These are phyloP conservation scores for fruit fly (Drosophila melanogaster) DNA, from an alignment of 1,140 invertebrate species.

Conservation along the genomic window Release_6_plus_ISO1_MT NT_033777.3:5934001-5934500, in stretches of 20 bases:
- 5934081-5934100: slow-evolving; percentile 73
- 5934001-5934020: neutral
- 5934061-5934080: slow-evolving; percentile 68
- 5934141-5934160: slow-evolving; percentile 46
- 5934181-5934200: slow-evolving; percentile 38
- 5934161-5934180: slow-evolving; percentile 24
- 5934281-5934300: slow-evolving; percentile 1
- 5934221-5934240: slow-evolving; percentile 33
- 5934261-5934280: slow-evolving; percentile 12
- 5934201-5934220: slow-evolving; percentile 41
- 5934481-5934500: slow-evolving; percentile 34
- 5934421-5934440: slow-evolving; percentile 82
- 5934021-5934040: neutral
- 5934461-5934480: slow-evolving; percentile 24
- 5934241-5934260: slow-evolving; percentile 62
- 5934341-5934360: slow-evolving; percentile 82
- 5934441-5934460: slow-evolving; percentile 62
- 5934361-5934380: slow-evolving; percentile 71
- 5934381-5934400: slow-evolving; percentile 73
- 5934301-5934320: slow-evolving; percentile 45
- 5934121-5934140: slow-evolving; percentile 28
- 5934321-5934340: slow-evolving; percentile 73
- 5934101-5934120: slow-evolving; percentile 42
- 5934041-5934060: slow-evolving; percentile 1
- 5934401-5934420: slow-evolving; percentile 82